A percentile compares a stretch with the other conserved stretches of the same genome.
These are phyloP conservation scores for Harpagifer antarcticus DNA, from an alignment of 2,797 vertebrate genomes.

Conservation along the genomic window DNA sequence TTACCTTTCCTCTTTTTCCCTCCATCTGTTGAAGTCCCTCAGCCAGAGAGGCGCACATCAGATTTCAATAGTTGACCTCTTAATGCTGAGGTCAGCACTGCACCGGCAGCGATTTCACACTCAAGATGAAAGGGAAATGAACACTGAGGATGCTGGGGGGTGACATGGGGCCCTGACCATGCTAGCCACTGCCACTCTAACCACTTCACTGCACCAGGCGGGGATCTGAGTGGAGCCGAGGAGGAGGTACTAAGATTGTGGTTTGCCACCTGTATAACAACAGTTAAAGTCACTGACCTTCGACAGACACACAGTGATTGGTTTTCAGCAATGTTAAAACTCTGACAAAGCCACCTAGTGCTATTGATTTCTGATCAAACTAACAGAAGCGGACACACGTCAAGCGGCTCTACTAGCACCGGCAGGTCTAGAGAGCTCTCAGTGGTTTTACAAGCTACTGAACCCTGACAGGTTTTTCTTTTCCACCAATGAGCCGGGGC, in stretches of 20 bases:
- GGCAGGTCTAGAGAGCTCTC: slow-evolving; percentile 22
- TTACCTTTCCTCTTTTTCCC: slow-evolving; percentile 64
- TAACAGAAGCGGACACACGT: not conserved
- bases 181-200: slow-evolving; percentile 67
- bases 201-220: slow-evolving; percentile 76
- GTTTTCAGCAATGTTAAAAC: slow-evolving; percentile 27
- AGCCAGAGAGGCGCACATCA: slow-evolving; percentile 85
- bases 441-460: slow-evolving; percentile 21
- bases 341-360: not conserved
- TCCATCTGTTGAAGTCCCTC: slow-evolving; percentile 83
- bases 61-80: slow-evolving; percentile 90
- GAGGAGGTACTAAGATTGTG: slow-evolving; percentile 57
- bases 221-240: slow-evolving; percentile 59
- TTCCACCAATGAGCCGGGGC: slow-evolving; percentile 39
- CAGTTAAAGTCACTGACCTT: slow-evolving; percentile 37
- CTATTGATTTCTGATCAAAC: slow-evolving; percentile 39
- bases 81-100: slow-evolving; percentile 86
- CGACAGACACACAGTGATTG: slow-evolving; percentile 30
- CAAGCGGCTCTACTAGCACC: not conserved
- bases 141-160: slow-evolving; percentile 82
- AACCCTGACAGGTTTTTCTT: slow-evolving; percentile 52
- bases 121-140: slow-evolving; percentile 91
- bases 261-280: slow-evolving; percentile 68
- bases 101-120: slow-evolving; percentile 89
- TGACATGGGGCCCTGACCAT: slow-evolving; percentile 83